Percentiles rank a stretch among this genome's conserved stretches.
Evolutionary conservation across 2,888 invertebrate species (phyloP).

Genomic region (Polymixis flavicincta): DNA sequence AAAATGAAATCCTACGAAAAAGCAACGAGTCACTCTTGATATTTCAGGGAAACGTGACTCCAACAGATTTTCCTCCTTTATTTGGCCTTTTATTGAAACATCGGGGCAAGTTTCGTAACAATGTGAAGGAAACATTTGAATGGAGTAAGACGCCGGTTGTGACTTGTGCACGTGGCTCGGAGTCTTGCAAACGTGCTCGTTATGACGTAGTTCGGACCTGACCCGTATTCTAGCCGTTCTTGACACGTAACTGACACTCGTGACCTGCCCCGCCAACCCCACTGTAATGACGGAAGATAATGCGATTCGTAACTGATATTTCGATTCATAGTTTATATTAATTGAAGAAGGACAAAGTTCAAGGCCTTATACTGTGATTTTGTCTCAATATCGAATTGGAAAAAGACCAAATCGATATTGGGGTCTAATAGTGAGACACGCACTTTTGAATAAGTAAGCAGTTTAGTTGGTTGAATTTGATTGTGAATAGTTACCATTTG

Average conservation of each 20-base stretch:
- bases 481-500: constrained; percentile 1
- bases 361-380: constrained; percentile 28
- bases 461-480: constrained; percentile 25
- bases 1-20: constrained; percentile 43
- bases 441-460: constrained; percentile 38
- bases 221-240: constrained; percentile 54
- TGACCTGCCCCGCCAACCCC: constrained; percentile 43
- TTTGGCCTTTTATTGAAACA: constrained; percentile 41
- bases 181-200: constrained; percentile 59
- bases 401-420: constrained; percentile 51
- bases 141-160: constrained; percentile 31
- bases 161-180: constrained; percentile 48
- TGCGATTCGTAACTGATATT: constrained; percentile 34
- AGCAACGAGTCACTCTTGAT: constrained; percentile 28
- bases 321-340: constrained; percentile 39
- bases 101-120: constrained; percentile 31
- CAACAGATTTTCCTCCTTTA: constrained; percentile 48
- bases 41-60: constrained; percentile 48
- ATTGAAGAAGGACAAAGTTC: constrained; percentile 27
- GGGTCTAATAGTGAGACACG: background rate
- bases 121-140: constrained; percentile 47
- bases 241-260: constrained; percentile 57
- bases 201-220: constrained; percentile 56
- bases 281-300: constrained; percentile 50
- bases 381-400: constrained; percentile 11